Evolutionary conservation across 2,888 invertebrate genomes (phyloP).

Genomic region (Scrobipalpa atriplicella): DNA sequence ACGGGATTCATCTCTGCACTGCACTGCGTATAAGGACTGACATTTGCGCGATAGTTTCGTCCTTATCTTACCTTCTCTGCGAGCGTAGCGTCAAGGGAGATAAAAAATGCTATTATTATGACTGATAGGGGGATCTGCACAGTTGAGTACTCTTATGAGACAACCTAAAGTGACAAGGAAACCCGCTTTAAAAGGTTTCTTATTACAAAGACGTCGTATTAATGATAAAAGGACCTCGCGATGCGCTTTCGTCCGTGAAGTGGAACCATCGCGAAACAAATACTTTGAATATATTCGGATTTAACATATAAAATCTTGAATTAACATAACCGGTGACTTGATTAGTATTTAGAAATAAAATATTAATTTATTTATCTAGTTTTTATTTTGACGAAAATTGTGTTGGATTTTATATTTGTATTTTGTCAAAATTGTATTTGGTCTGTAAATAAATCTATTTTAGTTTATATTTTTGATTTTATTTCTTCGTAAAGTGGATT

Average conservation of each 20-base stretch:
- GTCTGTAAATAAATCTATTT: too few relatives aligned
- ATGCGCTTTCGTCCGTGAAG: not conserved
- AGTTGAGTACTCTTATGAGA: not conserved
- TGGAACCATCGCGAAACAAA: not conserved
- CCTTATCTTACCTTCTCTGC: constrained; percentile 14
- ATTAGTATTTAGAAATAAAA: too few relatives aligned
- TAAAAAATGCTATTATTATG: not conserved
- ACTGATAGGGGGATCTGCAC: not conserved
- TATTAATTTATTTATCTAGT: too few relatives aligned
- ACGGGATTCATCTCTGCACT: constrained; percentile 8
- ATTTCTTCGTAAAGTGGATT: not conserved
- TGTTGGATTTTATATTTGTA: too few relatives aligned
- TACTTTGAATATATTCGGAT: not conserved
- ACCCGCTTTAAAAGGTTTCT: not conserved
- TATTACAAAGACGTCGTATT: not conserved
- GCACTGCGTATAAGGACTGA: constrained; percentile 18
- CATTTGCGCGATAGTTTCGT: not conserved
- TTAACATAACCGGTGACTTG: not conserved
- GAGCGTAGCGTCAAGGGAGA: not conserved
- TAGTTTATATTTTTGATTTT: not conserved
- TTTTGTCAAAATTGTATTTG: too few relatives aligned
- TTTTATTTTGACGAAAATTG: too few relatives aligned
- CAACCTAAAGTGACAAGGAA: not conserved
- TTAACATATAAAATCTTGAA: not conserved
- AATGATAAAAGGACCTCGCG: not conserved